phyloP scores from a whole-genome alignment of 2,888 invertebrate species.

The Aphrophora alni region DNA sequence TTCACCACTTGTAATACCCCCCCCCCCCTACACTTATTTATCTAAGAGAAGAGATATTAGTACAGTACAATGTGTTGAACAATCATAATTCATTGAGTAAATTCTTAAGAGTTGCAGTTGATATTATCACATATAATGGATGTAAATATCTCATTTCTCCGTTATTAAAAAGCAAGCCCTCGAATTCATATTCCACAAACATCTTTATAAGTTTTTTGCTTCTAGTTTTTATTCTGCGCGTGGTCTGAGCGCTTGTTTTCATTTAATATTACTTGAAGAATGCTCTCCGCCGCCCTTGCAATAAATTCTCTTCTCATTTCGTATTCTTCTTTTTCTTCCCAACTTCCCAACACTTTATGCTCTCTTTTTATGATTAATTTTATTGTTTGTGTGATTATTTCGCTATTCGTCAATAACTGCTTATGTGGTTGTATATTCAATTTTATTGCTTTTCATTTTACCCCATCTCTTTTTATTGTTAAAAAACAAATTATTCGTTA shows the following conservation, averaged over 20 bases:
- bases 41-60: no score
- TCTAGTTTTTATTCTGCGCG: slow-evolving; percentile 1
- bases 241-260: slow-evolving; percentile 20
- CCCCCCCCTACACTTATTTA: no score
- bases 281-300: slow-evolving; percentile 18
- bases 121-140: not conserved
- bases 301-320: slow-evolving; percentile 40
- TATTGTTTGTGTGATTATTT: slow-evolving; percentile 14
- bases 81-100: no score
- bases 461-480: not conserved
- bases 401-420: not conserved
- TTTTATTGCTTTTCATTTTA: not conserved
- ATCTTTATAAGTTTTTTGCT: slow-evolving; percentile 9
- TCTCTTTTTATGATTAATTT: slow-evolving; percentile 36
- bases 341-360: slow-evolving; percentile 26
- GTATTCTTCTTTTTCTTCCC: slow-evolving; percentile 31
- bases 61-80: no score
- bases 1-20: no score
- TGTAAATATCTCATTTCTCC: not conserved
- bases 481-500: not conserved
- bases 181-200: not conserved
- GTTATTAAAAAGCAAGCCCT: not conserved
- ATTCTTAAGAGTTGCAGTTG: no score
- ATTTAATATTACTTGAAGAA: slow-evolving; percentile 36
- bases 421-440: not conserved